Evolutionary conservation across 2,797 vertebrate species (phyloP).

Genomic region (Oreochromis grahami): DNA sequence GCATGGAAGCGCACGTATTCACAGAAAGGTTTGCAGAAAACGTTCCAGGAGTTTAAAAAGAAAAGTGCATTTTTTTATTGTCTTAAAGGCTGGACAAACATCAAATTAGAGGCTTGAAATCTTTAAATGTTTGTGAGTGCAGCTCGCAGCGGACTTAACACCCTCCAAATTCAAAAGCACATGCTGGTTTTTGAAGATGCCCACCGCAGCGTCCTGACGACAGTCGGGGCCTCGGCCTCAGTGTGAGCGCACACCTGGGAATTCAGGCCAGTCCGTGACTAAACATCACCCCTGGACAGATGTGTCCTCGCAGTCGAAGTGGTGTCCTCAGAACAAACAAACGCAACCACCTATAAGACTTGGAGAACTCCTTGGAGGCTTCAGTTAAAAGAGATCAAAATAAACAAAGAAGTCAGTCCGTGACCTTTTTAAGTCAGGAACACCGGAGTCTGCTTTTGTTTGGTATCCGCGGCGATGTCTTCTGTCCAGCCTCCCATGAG

Average conservation of each 20-base stretch:
- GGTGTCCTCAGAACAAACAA: conserved; percentile 30
- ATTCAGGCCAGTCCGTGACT: conserved; percentile 39
- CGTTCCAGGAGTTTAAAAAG: not conserved
- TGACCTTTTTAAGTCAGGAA: not conserved
- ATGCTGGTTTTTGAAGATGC: conserved; percentile 35
- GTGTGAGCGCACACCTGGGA: conserved; percentile 63
- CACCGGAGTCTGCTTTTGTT: not conserved
- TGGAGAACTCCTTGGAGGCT: not conserved
- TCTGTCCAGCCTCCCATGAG: not conserved
- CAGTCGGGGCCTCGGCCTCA: conserved; percentile 28
- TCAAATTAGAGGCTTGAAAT: not conserved
- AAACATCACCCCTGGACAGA: conserved; percentile 54
- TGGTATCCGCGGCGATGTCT: not conserved
- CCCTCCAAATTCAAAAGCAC: conserved; percentile 18
- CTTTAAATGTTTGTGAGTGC: not conserved
- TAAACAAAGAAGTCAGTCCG: not conserved
- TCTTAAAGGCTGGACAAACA: not conserved
- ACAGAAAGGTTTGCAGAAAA: not conserved
- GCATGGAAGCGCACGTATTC: not conserved
- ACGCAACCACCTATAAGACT: conserved; percentile 36
- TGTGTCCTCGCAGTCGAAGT: conserved; percentile 31
- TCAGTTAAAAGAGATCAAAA: not conserved
- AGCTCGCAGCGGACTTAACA: not conserved
- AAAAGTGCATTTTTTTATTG: not conserved
- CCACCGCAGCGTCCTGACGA: conserved; percentile 14